Percentiles rank a stretch among this genome's conserved stretches.
These are phyloP conservation scores for Cheilosia grossa DNA, from an alignment of 2,888 invertebrate genomes.

Conservation along the genomic window DNA sequence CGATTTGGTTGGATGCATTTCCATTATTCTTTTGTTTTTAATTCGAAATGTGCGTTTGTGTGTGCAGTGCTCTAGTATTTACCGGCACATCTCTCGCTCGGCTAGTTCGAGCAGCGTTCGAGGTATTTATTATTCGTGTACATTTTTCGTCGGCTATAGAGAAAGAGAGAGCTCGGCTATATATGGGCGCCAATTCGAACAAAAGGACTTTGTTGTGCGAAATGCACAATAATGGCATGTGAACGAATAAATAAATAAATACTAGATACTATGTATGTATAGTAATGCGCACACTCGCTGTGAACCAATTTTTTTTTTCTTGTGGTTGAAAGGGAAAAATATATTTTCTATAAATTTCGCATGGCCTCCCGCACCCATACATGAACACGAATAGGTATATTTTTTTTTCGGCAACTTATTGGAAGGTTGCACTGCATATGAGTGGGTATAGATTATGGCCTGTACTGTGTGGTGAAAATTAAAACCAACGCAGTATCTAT, in stretches of 20 bases:
- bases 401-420: slow-evolving; percentile 14
- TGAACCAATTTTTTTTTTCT: slow-evolving; percentile 52
- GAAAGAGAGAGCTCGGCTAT: background rate
- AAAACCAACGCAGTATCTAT: slow-evolving; percentile 29
- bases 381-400: slow-evolving; percentile 17
- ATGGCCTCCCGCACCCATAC: slow-evolving; percentile 63
- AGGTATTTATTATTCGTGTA: slow-evolving; percentile 64
- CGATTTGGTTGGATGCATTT: slow-evolving; percentile 50
- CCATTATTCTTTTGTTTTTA: slow-evolving; percentile 61
- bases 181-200: slow-evolving; percentile 28
- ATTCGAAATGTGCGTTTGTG: slow-evolving; percentile 54
- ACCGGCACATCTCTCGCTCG: slow-evolving; percentile 36
- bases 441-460: background rate
- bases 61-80: slow-evolving; percentile 41
- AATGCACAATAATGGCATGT: slow-evolving; percentile 73
- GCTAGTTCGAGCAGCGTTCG: slow-evolving; percentile 1
- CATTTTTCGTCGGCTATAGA: slow-evolving; percentile 7
- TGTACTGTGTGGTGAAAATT: background rate
- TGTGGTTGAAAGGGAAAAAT: slow-evolving; percentile 45
- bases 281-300: slow-evolving; percentile 71
- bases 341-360: slow-evolving; percentile 73
- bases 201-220: slow-evolving; percentile 69
- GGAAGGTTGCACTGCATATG: background rate
- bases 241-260: slow-evolving; percentile 71
- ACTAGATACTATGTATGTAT: slow-evolving; percentile 59